These are phyloP conservation scores for Myripristis jacobus DNA, from an alignment of 2,797 vertebrate genomes.

Conservation along the genomic window DNA sequence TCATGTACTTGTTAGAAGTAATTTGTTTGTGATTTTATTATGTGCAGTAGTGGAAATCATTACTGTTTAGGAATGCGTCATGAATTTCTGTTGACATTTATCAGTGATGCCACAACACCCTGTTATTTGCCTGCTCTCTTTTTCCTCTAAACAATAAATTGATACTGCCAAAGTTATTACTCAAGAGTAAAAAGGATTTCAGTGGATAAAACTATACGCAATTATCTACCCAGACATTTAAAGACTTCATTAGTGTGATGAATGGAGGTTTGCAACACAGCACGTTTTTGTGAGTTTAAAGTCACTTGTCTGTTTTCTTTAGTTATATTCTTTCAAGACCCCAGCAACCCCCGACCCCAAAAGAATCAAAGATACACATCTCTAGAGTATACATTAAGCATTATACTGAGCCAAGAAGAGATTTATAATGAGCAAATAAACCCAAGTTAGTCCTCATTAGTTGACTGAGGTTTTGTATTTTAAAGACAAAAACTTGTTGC, in stretches of 20 bases:
- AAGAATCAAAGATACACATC: background rate
- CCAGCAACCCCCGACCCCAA: background rate
- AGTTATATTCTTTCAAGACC: background rate
- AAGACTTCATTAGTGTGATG: constrained; percentile 6
- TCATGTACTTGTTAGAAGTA: constrained; percentile 64
- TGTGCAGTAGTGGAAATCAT: constrained; percentile 60
- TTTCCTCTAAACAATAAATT: constrained; percentile 34
- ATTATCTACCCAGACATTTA: constrained; percentile 13
- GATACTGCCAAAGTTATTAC: constrained; percentile 3
- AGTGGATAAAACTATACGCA: constrained; percentile 4
- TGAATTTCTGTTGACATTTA: constrained; percentile 51
- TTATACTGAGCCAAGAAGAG: background rate
- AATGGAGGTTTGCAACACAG: constrained; percentile 11
- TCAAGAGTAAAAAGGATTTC: background rate
- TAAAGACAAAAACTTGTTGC: too few relatives aligned
- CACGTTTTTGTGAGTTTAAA: constrained; percentile 3
- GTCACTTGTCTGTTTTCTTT: background rate
- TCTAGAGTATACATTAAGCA: background rate
- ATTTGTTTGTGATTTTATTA: constrained; percentile 69
- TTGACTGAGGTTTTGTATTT: too few relatives aligned
- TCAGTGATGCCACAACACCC: constrained; percentile 17
- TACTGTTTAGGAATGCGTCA: constrained; percentile 41
- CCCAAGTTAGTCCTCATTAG: too few relatives aligned
- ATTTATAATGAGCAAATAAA: too few relatives aligned
- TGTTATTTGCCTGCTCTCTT: constrained; percentile 25